Evolutionary conservation across 2,888 invertebrate genomes (phyloP), one percentile per base, ranked within the genome.

Genomic region (Plagiodera versicolora): DNA sequence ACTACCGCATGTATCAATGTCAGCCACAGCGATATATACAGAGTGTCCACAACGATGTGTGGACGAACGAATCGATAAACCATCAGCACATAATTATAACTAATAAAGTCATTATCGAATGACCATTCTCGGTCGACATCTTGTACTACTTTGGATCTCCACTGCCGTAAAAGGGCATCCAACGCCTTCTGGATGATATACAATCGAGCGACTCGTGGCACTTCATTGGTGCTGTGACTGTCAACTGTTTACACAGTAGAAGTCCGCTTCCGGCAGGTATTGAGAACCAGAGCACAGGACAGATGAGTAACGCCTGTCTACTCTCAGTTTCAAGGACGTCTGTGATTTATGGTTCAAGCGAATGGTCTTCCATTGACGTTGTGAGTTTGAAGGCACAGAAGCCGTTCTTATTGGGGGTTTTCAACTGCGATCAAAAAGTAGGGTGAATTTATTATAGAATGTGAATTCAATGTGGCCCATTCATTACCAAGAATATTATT

Each of bases 241-340:
- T 67, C 64, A 66, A 65, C 65, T 58, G 58, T 61, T 61, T 61
- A 52, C 58, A 61, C 63, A 60, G 39, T 14, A 2, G 14, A 6
- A 24, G 24, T 6, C 24, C 6, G 24, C 24, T 24, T 24, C 24
- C 24, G 24, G 6, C 6, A 19, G 52, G 50, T 65, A 66, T 66
- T n/a, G n/a, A n/a, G n/a, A n/a, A n/a, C n/a, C 66, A 67, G 67
- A 71, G 70, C 63, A 64, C 58, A 32, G 65, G 63, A 70, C 70
- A 71, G 69, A 71, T 68, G 71, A 70, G 66, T 69, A 69, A 70
- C 66, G 65, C 70, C 69, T 14, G 14, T 14, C 39, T 10, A 14
- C 32, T 32, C 10, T 32, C 67, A 64, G 61, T 64, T 69, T 67
- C 72, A 73, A 73, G 72, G 72, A 60, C 71, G 70, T 58, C 65